phyloP scores from a whole-genome alignment of 2,888 invertebrate species.

The Dryobotodes eremita region DNA sequence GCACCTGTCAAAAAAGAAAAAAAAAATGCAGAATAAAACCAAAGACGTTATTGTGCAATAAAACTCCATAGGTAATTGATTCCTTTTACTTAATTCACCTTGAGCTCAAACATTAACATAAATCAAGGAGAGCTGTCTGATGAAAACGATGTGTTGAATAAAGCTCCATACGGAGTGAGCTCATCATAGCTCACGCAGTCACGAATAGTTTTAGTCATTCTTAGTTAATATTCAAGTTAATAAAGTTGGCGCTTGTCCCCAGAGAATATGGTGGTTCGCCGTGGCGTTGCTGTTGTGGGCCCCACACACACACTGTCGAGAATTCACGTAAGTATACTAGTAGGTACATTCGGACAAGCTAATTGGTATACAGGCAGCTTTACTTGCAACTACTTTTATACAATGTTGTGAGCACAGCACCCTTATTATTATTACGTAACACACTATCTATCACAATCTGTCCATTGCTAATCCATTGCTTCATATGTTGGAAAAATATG shows the following conservation, averaged over 20 bases:
- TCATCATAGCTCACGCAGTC: conserved; percentile 49
- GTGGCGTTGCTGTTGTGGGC: conserved; percentile 79
- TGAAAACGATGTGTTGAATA: conserved; percentile 39
- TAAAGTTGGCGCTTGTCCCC: conserved; percentile 72
- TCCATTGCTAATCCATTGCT: too few relatives aligned
- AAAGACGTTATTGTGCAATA: background rate
- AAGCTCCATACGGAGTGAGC: conserved; percentile 48
- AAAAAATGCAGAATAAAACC: background rate
- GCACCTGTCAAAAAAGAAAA: background rate
- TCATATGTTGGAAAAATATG: too few relatives aligned
- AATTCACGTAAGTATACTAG: conserved; percentile 85
- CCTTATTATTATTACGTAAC: too few relatives aligned
- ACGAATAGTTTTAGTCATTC: conserved; percentile 54
- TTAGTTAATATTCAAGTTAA: conserved; percentile 62
- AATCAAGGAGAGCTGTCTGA: conserved; percentile 32
- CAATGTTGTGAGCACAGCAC: too few relatives aligned
- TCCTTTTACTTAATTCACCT: background rate
- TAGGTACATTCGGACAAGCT: background rate
- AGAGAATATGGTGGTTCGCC: conserved; percentile 84
- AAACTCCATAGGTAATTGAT: background rate
- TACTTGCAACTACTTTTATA: too few relatives aligned
- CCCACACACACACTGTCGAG: conserved; percentile 78
- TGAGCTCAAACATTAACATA: conserved; percentile 1
- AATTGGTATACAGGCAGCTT: background rate
- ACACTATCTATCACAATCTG: too few relatives aligned